Conservation (phyloP, 2,888 invertebrate species). For the Deroplatys truncata region DNA sequence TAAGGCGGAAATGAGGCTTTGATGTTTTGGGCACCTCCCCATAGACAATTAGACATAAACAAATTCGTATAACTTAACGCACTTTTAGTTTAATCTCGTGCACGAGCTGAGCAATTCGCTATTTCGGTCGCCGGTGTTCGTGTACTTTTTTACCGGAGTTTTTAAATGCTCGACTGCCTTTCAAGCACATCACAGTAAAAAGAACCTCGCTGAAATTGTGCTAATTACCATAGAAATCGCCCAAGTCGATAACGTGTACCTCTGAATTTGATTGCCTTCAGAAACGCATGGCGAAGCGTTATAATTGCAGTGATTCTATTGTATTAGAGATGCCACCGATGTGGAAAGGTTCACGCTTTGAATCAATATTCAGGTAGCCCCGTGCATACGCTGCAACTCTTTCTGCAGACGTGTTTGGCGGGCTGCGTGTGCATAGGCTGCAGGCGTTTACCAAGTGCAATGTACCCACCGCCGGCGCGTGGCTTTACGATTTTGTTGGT, state of each 20-base stretch:
- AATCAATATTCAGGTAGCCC: not conserved
- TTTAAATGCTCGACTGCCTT: too few species aligned
- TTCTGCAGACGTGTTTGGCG: not conserved
- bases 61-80: too few species aligned
- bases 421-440: not conserved
- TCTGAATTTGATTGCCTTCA: not conserved
- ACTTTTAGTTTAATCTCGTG: too few species aligned
- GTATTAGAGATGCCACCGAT: not conserved
- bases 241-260: not conserved
- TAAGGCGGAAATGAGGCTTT: too few species aligned
- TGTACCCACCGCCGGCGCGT: not conserved
- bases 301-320: not conserved
- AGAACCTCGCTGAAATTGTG: not conserved
- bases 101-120: too few species aligned
- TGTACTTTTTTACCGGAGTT: too few species aligned
- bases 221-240: not conserved
- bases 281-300: not conserved
- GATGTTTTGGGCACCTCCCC: too few species aligned
- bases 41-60: too few species aligned
- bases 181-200: not conserved
- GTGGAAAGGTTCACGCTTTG: not conserved
- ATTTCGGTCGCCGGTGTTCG: too few species aligned
- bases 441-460: not conserved
- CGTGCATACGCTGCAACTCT: not conserved
- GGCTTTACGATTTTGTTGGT: not conserved